A percentile compares a stretch with the other conserved stretches of the same genome.
Evolutionary conservation across 1,140 invertebrate genomes (phyloP).

Genomic region (Pseudomyrmex cubaensis): DNA sequence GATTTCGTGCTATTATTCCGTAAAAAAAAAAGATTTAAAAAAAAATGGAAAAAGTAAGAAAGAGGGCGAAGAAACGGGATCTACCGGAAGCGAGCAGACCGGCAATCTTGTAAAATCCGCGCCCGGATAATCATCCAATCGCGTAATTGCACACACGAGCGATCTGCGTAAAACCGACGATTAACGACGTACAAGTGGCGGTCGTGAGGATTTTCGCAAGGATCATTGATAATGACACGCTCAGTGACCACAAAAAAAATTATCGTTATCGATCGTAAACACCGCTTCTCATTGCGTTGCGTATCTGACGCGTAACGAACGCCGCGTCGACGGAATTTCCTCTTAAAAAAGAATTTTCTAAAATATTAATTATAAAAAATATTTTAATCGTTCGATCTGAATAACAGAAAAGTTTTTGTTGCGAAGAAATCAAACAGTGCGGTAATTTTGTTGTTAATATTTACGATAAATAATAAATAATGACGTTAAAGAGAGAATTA

Average conservation of each 20-base stretch:
- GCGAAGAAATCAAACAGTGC: too few relatives aligned
- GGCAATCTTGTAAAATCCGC: conserved; percentile 53
- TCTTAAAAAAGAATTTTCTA: neutral
- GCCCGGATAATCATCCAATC: conserved; percentile 75
- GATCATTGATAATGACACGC: conserved; percentile 57
- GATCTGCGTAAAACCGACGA: conserved; percentile 62
- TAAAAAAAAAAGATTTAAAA: conserved; percentile 35
- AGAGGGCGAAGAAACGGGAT: conserved; percentile 60
- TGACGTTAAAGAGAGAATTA: neutral
- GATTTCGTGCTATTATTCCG: neutral
- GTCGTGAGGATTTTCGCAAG: conserved; percentile 52
- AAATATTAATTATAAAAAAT: too few relatives aligned
- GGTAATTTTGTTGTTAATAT: too few relatives aligned
- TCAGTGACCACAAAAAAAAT: conserved; percentile 8
- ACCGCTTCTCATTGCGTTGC: neutral
- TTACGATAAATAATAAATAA: too few relatives aligned
- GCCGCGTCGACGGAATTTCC: neutral
- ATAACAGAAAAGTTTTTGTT: too few relatives aligned
- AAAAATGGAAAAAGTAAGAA: conserved; percentile 58
- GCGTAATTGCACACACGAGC: conserved; percentile 70
- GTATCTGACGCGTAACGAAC: neutral
- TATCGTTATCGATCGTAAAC: conserved; percentile 4
- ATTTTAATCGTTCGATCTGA: neutral
- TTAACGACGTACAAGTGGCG: conserved; percentile 65
- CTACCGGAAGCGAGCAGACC: conserved; percentile 62